Evolutionary conservation across 2,888 invertebrate genomes (phyloP).

Genomic region (Amphipoea lucens): DNA sequence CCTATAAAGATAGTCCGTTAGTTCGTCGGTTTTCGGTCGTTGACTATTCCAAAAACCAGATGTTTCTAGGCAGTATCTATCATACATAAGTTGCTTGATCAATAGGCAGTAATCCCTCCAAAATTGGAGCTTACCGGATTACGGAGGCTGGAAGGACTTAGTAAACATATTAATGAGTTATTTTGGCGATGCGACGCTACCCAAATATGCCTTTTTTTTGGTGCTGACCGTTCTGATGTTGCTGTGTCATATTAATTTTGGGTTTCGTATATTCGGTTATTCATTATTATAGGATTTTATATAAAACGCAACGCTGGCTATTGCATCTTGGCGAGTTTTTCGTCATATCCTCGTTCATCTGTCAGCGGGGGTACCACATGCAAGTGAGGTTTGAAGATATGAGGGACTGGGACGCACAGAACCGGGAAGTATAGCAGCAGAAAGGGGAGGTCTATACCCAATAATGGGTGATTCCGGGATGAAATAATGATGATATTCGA

Average conservation of each 20-base stretch:
- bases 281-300: neutral
- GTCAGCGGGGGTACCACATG: neutral
- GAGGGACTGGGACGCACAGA: no score
- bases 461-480: no score
- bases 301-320: neutral
- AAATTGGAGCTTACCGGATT: conserved; percentile 65
- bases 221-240: neutral
- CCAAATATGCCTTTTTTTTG: conserved; percentile 10
- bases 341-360: neutral
- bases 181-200: conserved; percentile 22
- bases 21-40: neutral
- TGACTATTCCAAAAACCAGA: conserved; percentile 13
- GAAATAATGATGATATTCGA: no score
- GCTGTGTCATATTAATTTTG: neutral
- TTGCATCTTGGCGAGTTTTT: no score
- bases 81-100: conserved; percentile 41
- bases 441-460: no score
- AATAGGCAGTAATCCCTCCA: conserved; percentile 61
- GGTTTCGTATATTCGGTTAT: neutral
- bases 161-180: conserved; percentile 62
- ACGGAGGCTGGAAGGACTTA: conserved; percentile 39
- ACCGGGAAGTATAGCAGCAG: no score
- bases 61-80: neutral
- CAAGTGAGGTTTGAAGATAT: no score
- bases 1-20: neutral